A percentile compares a stretch with the other conserved stretches of the same genome.
These are phyloP conservation scores for Semicossyphus pulcher DNA, from an alignment of 2,113 vertebrate species.

Conservation along the genomic window DNA sequence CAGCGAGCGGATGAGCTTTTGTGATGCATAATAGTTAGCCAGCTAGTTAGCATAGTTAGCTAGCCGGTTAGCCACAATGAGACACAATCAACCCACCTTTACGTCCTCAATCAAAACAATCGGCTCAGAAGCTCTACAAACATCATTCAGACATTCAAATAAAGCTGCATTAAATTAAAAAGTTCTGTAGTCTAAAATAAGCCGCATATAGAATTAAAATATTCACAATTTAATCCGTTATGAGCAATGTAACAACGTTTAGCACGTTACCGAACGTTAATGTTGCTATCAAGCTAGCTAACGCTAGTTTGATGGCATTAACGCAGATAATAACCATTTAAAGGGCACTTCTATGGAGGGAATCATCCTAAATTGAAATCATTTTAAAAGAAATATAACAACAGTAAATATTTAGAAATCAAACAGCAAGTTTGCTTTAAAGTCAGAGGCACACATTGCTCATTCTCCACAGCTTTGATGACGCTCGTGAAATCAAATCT, in stretches of 20 bases:
- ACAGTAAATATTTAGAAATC: accelerated
- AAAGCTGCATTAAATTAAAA: neutral
- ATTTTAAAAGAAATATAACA: accelerated
- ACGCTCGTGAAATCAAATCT: conserved; percentile 78
- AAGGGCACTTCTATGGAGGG: accelerated
- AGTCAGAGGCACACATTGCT: conserved; percentile 16
- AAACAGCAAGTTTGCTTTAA: conserved; percentile 14
- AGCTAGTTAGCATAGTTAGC: conserved; percentile 72
- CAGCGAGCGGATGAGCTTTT: conserved; percentile 76
- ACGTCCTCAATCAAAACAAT: conserved; percentile 57
- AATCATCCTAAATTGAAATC: accelerated
- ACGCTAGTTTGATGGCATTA: conserved; percentile 37
- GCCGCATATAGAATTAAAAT: accelerated
- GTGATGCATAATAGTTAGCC: conserved; percentile 80
- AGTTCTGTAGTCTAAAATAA: neutral
- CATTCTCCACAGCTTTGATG: conserved; percentile 71
- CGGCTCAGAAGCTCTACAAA: neutral
- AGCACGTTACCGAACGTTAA: conserved; percentile 33
- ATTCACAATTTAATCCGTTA: neutral
- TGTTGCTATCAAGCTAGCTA: conserved; percentile 61
- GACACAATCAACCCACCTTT: conserved; percentile 64
- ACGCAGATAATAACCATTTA: neutral
- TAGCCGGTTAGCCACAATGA: conserved; percentile 61
- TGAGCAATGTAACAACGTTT: conserved; percentile 23
- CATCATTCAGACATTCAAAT: accelerated